Percentiles rank a stretch among this genome's conserved stretches.
phyloP scores from a whole-genome alignment of 2,113 vertebrate species.

The Mormyrus lacerda region DNA sequence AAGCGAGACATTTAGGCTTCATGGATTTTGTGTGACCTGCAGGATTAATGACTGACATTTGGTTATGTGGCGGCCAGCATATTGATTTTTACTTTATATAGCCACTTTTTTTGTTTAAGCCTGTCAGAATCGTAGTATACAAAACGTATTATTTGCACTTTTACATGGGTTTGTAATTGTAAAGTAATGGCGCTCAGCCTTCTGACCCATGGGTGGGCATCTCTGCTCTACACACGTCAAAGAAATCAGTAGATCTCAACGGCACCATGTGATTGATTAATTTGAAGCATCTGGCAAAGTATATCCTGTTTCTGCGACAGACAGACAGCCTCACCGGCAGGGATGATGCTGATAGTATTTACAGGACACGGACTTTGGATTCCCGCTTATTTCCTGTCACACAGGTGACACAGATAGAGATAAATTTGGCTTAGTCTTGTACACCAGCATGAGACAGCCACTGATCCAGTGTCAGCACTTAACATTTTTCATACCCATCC shows the following conservation, averaged over 20 bases:
- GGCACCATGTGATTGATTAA: background rate
- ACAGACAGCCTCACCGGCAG: background rate
- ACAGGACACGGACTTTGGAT: background rate
- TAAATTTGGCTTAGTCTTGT: background rate
- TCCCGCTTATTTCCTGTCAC: background rate
- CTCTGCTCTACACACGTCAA: background rate
- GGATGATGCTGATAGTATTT: background rate
- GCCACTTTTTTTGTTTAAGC: background rate
- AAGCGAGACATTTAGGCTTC: background rate
- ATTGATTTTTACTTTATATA: constrained; percentile 1
- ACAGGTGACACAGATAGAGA: background rate
- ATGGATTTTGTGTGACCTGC: background rate
- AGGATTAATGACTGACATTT: background rate
- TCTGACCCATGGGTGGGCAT: background rate
- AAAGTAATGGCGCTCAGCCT: background rate
- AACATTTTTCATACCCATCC: background rate
- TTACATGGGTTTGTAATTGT: background rate
- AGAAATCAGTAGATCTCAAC: background rate
- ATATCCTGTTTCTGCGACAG: background rate
- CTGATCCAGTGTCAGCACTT: constrained; percentile 12
- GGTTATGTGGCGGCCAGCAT: background rate
- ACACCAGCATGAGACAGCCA: background rate
- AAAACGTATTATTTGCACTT: constrained; percentile 13
- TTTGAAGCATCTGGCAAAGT: background rate
- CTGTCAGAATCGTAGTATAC: background rate